A percentile compares a stretch with the other conserved stretches of the same genome.
These are phyloP conservation scores for Elephantulus edwardii DNA, from an alignment of 2,113 vertebrate species.

Conservation along the genomic window DNA sequence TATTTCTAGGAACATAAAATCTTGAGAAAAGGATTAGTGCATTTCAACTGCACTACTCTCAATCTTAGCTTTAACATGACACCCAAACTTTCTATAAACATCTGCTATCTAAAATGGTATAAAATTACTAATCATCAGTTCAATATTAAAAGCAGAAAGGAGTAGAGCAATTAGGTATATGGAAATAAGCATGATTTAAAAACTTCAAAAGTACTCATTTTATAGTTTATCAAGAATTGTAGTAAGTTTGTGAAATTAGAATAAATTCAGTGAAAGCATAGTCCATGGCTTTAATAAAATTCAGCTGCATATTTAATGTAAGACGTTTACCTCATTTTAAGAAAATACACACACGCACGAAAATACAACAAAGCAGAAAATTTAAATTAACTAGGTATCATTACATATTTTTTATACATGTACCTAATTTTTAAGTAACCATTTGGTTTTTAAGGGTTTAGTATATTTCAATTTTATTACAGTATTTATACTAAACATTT, in stretches of 20 bases:
- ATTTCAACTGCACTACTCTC: constrained; percentile 37
- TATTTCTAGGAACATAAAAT: constrained; percentile 19
- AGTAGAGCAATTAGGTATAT: not conserved
- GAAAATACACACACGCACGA: constrained; percentile 21
- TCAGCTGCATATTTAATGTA: not conserved
- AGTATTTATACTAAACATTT: not conserved
- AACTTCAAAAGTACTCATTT: constrained; percentile 4
- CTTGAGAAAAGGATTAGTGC: not conserved
- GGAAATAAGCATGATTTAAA: not conserved
- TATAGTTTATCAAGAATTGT: constrained; percentile 1
- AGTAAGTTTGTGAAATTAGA: constrained; percentile 23
- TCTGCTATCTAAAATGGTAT: constrained; percentile 10
- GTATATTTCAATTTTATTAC: not conserved
- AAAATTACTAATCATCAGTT: not conserved
- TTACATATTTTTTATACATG: not conserved
- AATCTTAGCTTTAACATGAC: not conserved
- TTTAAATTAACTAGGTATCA: constrained; percentile 29
- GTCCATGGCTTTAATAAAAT: not conserved
- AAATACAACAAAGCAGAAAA: not conserved
- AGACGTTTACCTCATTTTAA: constrained; percentile 21
- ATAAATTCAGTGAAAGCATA: not conserved
- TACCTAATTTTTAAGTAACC: constrained; percentile 11
- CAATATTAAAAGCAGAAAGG: not conserved
- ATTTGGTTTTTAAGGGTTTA: not conserved
- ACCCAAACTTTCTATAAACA: not conserved